phyloP scores from a whole-genome alignment of 2,113 vertebrate genomes.

The Platycercus adscitus region DNA sequence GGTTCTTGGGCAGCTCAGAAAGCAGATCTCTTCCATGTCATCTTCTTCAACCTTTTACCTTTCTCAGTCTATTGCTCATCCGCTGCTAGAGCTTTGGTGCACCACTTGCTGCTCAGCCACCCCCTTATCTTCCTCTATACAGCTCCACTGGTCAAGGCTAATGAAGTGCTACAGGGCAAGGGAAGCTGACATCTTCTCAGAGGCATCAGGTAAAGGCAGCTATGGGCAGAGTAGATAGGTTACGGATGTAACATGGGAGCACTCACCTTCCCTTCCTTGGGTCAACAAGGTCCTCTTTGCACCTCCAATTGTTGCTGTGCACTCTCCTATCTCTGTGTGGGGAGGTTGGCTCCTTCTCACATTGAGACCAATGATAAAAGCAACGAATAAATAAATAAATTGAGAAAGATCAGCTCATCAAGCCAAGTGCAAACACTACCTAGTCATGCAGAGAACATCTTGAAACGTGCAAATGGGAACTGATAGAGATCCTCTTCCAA shows the following conservation, averaged over 20 bases:
- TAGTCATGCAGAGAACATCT: neutral
- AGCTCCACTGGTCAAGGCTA: neutral
- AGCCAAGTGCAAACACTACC: neutral
- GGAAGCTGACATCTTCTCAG: neutral
- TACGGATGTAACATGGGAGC: neutral
- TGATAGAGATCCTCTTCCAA: neutral
- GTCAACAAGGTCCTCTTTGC: neutral
- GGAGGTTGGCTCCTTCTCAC: neutral
- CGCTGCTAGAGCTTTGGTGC: neutral
- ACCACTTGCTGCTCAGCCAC: neutral
- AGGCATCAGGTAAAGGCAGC: neutral
- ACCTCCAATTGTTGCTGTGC: neutral
- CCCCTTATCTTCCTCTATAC: neutral
- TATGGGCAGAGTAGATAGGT: neutral
- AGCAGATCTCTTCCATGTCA: neutral
- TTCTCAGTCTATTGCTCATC: neutral
- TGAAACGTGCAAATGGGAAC: neutral
- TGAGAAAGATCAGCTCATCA: slow-evolving; percentile 22
- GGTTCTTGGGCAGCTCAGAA: neutral
- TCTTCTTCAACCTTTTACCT: neutral
- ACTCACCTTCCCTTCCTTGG: neutral
- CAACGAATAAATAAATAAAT: neutral
- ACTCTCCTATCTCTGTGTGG: neutral
- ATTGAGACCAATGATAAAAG: neutral
- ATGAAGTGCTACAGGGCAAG: neutral